Evolutionary conservation across 2,797 vertebrate genomes (phyloP).

Genomic region (Phataginus tricuspis): DNA sequence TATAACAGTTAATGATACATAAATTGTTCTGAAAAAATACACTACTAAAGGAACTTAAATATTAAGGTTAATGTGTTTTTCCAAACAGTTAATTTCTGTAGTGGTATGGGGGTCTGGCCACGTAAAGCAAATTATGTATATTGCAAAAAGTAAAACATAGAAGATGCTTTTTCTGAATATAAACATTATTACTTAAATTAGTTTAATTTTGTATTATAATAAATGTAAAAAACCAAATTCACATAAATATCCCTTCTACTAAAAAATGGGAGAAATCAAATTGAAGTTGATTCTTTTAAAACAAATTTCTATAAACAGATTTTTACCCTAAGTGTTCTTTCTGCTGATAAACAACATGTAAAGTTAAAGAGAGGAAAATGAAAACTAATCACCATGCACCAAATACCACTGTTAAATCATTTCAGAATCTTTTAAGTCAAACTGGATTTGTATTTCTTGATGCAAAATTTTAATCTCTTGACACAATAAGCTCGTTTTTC

Average conservation of each 20-base stretch:
- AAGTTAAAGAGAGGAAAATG: constrained; percentile 7
- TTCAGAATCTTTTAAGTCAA: constrained; percentile 33
- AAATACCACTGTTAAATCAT: background rate
- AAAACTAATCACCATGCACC: background rate
- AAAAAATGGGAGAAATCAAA: constrained; percentile 1
- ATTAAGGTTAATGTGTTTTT: background rate
- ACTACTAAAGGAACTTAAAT: background rate
- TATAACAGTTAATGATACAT: constrained; percentile 6
- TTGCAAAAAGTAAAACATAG: background rate
- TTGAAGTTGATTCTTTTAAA: constrained; percentile 48
- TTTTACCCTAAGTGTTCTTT: constrained; percentile 5
- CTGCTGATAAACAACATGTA: background rate
- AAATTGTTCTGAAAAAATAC: constrained; percentile 10
- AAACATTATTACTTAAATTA: constrained; percentile 43
- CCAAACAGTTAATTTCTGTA: background rate
- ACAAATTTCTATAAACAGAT: background rate
- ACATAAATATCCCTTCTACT: background rate
- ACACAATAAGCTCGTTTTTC: background rate
- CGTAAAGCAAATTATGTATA: background rate
- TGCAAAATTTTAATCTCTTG: background rate
- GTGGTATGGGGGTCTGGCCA: background rate
- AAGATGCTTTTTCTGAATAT: background rate
- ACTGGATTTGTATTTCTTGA: constrained; percentile 24
- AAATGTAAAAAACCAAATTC: background rate
- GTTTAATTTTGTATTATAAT: background rate